These are phyloP conservation scores for Bilobella aurantiaca DNA, from an alignment of 1,140 invertebrate species.

Conservation along the genomic window DNA sequence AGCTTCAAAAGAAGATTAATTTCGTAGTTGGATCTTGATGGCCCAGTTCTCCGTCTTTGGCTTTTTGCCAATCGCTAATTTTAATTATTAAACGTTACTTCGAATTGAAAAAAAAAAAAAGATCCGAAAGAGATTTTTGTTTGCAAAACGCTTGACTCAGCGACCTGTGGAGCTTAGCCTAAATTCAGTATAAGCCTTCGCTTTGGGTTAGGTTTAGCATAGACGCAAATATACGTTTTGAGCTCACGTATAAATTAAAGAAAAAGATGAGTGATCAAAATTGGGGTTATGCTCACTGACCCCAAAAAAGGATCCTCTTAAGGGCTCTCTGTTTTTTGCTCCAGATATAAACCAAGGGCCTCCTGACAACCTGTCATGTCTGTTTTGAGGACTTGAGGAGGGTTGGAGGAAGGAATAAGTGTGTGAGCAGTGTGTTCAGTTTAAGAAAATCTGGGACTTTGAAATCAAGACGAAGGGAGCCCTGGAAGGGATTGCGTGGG, in stretches of 20 bases:
- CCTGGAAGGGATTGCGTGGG: constrained; percentile 3
- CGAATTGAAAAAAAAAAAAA: background rate
- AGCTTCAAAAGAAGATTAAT: background rate
- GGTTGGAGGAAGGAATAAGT: too few species aligned
- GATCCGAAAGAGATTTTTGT: background rate
- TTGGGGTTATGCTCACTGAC: background rate
- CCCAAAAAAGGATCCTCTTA: background rate
- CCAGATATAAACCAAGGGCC: background rate
- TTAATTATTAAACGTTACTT: too few species aligned
- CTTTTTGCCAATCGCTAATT: too few species aligned
- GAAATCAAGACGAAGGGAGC: background rate
- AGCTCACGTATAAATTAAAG: background rate
- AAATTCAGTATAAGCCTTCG: too few species aligned
- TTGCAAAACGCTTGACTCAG: too few species aligned
- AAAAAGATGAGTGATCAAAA: background rate
- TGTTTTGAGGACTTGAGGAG: too few species aligned
- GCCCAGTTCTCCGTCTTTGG: background rate
- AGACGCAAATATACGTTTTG: too few species aligned
- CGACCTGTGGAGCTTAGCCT: too few species aligned
- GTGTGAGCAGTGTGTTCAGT: too few species aligned
- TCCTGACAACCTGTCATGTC: background rate
- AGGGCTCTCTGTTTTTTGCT: background rate
- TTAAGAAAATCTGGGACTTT: too few species aligned
- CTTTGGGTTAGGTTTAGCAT: too few species aligned
- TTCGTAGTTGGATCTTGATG: background rate